Base-by-base conservation (phyloP, 2,797 vertebrate species). In the Cetoscarus ocellatus region DNA sequence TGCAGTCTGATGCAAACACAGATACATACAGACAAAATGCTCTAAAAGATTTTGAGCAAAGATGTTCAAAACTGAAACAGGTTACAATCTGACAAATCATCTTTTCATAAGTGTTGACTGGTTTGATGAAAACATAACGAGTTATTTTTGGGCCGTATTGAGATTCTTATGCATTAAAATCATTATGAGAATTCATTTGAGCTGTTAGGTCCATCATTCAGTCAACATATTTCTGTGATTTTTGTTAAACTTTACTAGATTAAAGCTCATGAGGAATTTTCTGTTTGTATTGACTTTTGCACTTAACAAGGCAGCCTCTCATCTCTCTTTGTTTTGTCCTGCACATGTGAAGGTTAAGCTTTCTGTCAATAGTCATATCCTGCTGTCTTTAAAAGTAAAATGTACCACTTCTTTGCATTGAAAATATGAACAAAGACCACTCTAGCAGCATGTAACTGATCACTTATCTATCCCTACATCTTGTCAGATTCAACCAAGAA, bases 21-120 rank as follows among this genome's bases (percentile, higher is more conserved):
- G 48, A 77, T 42, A 61, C 47, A 67, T 36, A 78, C 48, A 79
- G 18, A 48, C 69, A 85, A 67, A 67, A 87, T 78, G 70, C 53
- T 83, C 82, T 49, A 79, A 68, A 50, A 48, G 68, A 83, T 73
- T 38, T 67, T 19, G 45, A 70, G 55, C 8, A n/a, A 61, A 10
- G 18, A 3, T 14, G 17, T 15, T 14, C 45, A 18, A 19, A 50
- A 53, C 6, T 58, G 19, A 57, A 61, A 48, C 17, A 35, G 18
- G 14, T 48, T 8, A 48, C 36, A 8, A 60, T 17, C 3, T 13
- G 34, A 42, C n/a, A 27, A 64, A 27, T 40, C 7, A 36, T 54
- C 1, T 1, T 42, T 42, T 10, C 52, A 1, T 0, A 53, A 19
- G 4, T 3, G 63, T 67, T 68, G 8, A 65, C 19, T 14, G n/a